phyloP scores from a whole-genome alignment of 2,113 vertebrate species.

The Ptyas mucosa region DNA sequence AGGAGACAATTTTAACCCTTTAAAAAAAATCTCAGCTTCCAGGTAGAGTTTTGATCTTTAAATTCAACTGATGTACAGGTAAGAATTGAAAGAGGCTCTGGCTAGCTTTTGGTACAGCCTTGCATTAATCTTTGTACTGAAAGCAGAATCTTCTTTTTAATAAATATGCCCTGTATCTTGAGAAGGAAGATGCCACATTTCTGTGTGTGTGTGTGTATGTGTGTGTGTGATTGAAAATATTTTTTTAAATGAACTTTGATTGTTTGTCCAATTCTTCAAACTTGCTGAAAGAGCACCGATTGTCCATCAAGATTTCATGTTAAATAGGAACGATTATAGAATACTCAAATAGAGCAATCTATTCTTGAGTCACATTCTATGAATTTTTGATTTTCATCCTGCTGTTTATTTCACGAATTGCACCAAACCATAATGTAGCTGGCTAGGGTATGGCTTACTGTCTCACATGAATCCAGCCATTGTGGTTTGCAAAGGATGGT shows the following conservation, averaged over 20 bases:
- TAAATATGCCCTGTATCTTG: background rate
- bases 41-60: constrained; percentile 29
- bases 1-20: background rate
- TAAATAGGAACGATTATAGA: background rate
- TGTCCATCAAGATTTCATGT: background rate
- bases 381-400: background rate
- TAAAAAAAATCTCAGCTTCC: constrained; percentile 9
- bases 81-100: background rate
- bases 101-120: background rate
- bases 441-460: background rate
- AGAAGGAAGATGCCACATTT: no score
- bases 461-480: background rate
- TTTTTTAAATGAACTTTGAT: background rate
- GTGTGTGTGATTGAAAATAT: background rate
- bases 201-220: no score
- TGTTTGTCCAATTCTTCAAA: background rate
- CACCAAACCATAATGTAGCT: background rate
- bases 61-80: constrained; percentile 13
- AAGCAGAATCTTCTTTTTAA: constrained; percentile 21
- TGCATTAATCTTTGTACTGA: background rate
- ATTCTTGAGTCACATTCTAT: background rate
- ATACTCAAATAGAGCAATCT: background rate
- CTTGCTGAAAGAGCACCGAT: background rate
- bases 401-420: background rate
- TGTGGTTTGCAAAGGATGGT: background rate